Base-by-base conservation (phyloP, 2,797 vertebrate species). In the Spatula versicolor region DNA sequence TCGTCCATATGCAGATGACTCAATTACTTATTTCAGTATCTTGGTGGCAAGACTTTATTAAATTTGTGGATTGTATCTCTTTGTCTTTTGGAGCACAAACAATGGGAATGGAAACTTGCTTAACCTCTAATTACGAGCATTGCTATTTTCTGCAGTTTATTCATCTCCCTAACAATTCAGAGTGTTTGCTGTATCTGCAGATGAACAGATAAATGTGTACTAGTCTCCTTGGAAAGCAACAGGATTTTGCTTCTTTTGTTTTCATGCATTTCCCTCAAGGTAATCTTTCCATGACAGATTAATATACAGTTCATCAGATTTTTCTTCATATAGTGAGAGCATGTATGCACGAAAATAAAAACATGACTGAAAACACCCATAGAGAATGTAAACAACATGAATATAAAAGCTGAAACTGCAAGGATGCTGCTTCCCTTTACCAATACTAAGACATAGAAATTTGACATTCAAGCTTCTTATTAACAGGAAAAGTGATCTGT, bases 101-200 rank as follows among this genome's bases (percentile, higher is more conserved):
- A 83, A 86, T 79, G 43, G 39, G 20, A 91, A 82, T 71, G 39
- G 72, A 93, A 92, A 84, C 72, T 86, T 82, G 48, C 64, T 93
- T 31, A 63, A 55, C 13, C 60, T 84, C n/a, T 60, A 77, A 77
- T 85, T 91, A 69, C 4, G 23, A 86, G 28, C 59, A 35, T 73
- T 0, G 0, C 7, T 80, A 28, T 92, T 94, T 83, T 93, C 67
- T 66, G 33, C 0, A 1, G 26, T 94, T 91, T 78, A 67, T 76
- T 88, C 4, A 31, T 74, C n/a, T 86, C 43, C 11, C 39, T 82
- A 88, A 71, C 74, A 90, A 67, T 74, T 78, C 37, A 37, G n/a
- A 55, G 12, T 48, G 22, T 69, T 94, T 88, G 13, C 19, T 92
- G 6, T 74, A 31, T 88, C 55, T 64, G 64, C 68, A 89, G 54